Conservation (phyloP, 2,113 vertebrate species). For the Pangasianodon gigas region DNA sequence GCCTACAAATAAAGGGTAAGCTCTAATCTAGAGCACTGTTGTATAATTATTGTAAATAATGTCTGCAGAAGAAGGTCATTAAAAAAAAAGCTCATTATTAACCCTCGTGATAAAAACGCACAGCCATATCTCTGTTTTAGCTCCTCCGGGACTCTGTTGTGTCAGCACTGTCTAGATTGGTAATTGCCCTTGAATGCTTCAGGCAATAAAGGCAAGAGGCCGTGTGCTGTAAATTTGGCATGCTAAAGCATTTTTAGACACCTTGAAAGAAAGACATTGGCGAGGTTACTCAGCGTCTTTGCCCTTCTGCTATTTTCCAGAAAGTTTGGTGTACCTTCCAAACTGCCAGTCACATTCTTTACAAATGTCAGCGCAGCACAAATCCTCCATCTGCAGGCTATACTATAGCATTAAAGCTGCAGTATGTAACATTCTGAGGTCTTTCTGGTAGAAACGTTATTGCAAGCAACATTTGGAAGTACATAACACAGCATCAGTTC, state of each 20-base stretch:
- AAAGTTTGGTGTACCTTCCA: too few species aligned
- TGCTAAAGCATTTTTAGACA: conserved; percentile 29
- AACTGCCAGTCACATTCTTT: neutral
- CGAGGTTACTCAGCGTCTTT: conserved; percentile 6
- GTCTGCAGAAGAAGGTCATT: conserved; percentile 6
- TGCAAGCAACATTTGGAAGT: neutral
- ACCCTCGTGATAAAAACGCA: neutral
- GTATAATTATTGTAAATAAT: conserved; percentile 24
- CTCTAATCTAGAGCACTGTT: neutral
- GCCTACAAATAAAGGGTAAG: neutral
- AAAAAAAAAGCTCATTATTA: neutral
- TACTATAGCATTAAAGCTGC: neutral
- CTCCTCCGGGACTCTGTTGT: conserved; percentile 37
- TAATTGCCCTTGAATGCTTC: conserved; percentile 52
- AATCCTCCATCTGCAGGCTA: neutral
- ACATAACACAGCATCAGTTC: neutral
- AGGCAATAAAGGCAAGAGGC: conserved; percentile 32
- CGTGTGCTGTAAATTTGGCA: conserved; percentile 24
- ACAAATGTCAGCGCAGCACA: neutral
- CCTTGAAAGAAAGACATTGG: neutral
- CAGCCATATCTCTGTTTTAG: conserved; percentile 30
- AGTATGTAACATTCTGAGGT: neutral
- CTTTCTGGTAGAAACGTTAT: neutral
- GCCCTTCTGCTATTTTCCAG: neutral
- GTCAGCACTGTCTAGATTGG: conserved; percentile 46